These are phyloP conservation scores for Nematostella vectensis DNA, from an alignment of 92 coral and sea anemone species.

Conservation along the genomic window DNA sequence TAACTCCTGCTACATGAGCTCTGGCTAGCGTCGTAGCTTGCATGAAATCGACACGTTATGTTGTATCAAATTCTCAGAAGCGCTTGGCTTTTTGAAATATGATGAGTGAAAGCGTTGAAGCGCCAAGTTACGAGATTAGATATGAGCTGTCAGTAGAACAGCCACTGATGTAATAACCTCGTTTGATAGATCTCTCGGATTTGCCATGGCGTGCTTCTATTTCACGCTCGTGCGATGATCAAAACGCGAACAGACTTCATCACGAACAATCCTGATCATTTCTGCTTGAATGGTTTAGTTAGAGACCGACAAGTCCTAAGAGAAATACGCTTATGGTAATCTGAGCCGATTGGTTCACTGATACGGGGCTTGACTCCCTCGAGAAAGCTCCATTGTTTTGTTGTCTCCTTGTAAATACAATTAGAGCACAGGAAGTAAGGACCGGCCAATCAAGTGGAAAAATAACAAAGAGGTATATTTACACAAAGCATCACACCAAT, in stretches of 20 bases:
- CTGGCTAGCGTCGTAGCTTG: too few relatives aligned
- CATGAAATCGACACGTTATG: too few relatives aligned
- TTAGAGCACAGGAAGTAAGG: background rate
- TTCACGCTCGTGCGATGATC: background rate
- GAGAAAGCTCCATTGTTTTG: background rate
- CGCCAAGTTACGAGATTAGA: conserved; percentile 2
- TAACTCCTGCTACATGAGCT: too few relatives aligned
- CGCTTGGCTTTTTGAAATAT: conserved; percentile 25
- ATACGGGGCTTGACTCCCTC: too few relatives aligned
- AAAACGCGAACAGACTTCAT: background rate
- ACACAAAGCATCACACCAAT: background rate
- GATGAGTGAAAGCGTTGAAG: conserved; percentile 8
- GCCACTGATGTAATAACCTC: background rate
- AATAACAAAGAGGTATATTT: background rate
- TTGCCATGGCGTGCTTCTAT: background rate
- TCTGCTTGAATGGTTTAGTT: background rate
- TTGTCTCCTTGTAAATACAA: background rate
- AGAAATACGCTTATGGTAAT: background rate
- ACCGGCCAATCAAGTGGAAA: background rate
- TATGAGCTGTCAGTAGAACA: conserved; percentile 8
- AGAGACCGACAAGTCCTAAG: background rate
- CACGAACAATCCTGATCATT: background rate
- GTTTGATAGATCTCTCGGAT: background rate
- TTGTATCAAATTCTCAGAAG: background rate
- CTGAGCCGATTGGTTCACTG: background rate